Percentiles rank a stretch among this genome's conserved stretches.
Evolutionary conservation across 2,113 vertebrate genomes (phyloP).

Genomic region (Orycteropus afer): DNA sequence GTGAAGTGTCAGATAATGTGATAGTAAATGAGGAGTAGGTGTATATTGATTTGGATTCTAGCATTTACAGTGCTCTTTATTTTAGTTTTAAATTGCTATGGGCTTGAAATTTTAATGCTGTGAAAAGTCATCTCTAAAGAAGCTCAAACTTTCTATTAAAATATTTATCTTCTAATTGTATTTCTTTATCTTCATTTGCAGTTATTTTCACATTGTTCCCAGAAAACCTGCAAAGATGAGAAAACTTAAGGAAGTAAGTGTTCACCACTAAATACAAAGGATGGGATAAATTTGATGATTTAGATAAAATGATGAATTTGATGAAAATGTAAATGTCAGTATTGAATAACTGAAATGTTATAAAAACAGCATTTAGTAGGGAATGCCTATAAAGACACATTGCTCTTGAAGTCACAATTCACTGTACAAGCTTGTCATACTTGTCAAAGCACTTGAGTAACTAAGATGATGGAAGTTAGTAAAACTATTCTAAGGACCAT

Average conservation of each 20-base stretch:
- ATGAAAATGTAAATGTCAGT: background rate
- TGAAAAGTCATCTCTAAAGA: background rate
- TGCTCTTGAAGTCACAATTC: background rate
- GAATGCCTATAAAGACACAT: accelerated
- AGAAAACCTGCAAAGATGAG: slow-evolving; percentile 86
- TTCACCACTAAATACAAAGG: slow-evolving; percentile 47
- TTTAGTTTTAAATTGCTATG: background rate
- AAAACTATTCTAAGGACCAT: background rate
- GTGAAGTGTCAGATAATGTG: background rate
- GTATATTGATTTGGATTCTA: accelerated
- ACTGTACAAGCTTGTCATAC: background rate
- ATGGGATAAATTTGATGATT: background rate
- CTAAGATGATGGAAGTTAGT: background rate
- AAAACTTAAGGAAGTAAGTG: slow-evolving; percentile 83
- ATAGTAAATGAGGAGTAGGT: background rate
- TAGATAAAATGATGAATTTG: too few relatives aligned
- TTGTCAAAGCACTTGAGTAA: background rate
- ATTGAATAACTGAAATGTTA: background rate
- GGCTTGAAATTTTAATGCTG: background rate
- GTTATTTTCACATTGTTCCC: slow-evolving; percentile 85
- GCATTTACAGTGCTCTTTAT: background rate
- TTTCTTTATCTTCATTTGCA: slow-evolving; percentile 71
- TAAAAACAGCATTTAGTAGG: background rate
- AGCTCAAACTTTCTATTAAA: background rate
- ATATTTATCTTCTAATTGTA: slow-evolving; percentile 28